Evolutionary conservation across 2,888 invertebrate genomes (phyloP).

Genomic region (Unio delphinus): DNA sequence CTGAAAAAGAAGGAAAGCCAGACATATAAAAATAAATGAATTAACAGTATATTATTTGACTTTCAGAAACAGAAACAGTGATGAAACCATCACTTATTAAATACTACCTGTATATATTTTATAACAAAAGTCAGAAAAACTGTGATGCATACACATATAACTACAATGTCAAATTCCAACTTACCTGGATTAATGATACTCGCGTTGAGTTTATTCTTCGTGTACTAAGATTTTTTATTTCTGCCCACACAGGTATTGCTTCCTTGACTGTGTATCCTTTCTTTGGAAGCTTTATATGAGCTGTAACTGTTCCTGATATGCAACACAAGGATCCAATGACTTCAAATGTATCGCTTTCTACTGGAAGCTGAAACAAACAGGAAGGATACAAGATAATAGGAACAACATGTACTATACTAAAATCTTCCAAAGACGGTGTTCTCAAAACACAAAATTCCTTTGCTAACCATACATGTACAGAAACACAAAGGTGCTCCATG

Average conservation of each 20-base stretch:
- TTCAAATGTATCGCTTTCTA: constrained; percentile 65
- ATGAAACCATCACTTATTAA: too few relatives aligned
- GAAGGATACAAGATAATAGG: constrained; percentile 22
- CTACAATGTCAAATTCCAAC: not conserved
- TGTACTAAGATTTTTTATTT: constrained; percentile 63
- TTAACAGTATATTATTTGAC: too few relatives aligned
- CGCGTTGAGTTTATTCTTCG: constrained; percentile 58
- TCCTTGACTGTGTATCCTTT: constrained; percentile 61
- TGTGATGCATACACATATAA: not conserved
- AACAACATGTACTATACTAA: constrained; percentile 40
- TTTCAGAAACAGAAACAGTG: too few relatives aligned
- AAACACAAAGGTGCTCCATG: too few relatives aligned
- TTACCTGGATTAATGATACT: constrained; percentile 63
- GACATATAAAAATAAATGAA: too few relatives aligned
- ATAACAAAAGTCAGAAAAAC: not conserved
- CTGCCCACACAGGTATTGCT: constrained; percentile 64
- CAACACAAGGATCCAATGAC: constrained; percentile 64
- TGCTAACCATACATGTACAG: too few relatives aligned
- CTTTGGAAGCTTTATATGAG: constrained; percentile 56
- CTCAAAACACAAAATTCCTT: too few relatives aligned
- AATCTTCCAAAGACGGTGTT: constrained; percentile 23
- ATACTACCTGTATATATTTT: too few relatives aligned
- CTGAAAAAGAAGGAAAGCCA: too few relatives aligned
- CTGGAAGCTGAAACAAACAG: constrained; percentile 48
- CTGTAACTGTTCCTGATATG: constrained; percentile 63